Conservation (phyloP, 1,140 invertebrate genomes). For the Panagrolaimus sp. region DNA sequence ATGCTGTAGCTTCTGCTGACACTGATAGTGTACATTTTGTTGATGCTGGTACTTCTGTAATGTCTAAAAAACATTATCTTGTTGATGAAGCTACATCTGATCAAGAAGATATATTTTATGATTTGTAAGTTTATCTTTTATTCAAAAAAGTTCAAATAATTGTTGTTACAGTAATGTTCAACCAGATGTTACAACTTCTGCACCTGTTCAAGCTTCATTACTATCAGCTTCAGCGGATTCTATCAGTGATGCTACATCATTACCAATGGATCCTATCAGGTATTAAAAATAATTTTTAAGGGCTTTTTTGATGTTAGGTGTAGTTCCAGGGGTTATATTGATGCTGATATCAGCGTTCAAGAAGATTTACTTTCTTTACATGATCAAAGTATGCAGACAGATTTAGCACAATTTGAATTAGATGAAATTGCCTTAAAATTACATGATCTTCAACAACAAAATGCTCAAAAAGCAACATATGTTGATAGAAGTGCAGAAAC, state of each 20-base stretch:
- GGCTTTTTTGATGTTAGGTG: neutral
- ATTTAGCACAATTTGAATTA: conserved; percentile 36
- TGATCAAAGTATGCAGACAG: conserved; percentile 31
- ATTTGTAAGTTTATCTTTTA: conserved; percentile 1
- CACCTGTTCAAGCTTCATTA: neutral
- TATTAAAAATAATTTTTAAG: neutral
- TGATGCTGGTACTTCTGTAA: neutral
- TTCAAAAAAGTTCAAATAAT: neutral
- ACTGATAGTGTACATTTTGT: neutral
- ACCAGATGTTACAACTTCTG: conserved; percentile 10
- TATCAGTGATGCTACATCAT: conserved; percentile 52
- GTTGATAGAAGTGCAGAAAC: conserved; percentile 13
- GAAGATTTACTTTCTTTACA: conserved; percentile 9
- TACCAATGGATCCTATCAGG: conserved; percentile 52
- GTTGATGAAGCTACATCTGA: conserved; percentile 1
- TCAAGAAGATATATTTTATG: neutral
- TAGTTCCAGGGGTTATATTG: neutral
- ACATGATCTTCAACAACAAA: conserved; percentile 25
- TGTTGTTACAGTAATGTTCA: neutral
- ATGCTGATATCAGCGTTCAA: conserved; percentile 14
- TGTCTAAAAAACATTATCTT: neutral
- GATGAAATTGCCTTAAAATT: conserved; percentile 37
- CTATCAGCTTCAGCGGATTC: conserved; percentile 33
- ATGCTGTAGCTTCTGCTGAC: neutral
- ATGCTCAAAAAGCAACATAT: conserved; percentile 11